Percentiles rank a stretch among this genome's conserved stretches.
Conservation (phyloP, 2,888 invertebrate genomes). For the Mycogona germanica region DNA sequence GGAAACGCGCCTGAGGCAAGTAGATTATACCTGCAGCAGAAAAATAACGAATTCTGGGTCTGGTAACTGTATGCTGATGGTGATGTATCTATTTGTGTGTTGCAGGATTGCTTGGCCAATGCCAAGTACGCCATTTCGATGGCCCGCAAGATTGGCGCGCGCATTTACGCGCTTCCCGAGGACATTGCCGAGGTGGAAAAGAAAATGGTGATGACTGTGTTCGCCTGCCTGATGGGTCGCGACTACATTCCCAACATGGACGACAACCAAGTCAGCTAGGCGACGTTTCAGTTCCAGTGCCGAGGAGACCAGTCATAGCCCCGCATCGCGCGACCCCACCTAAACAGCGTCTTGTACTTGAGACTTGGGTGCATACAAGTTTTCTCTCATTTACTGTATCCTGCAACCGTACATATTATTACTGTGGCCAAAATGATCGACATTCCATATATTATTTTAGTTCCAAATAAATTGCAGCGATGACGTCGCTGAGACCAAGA, state of each 20-base stretch:
- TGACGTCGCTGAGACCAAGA: too few relatives aligned
- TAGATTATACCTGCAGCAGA: too few relatives aligned
- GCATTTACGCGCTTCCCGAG: slow-evolving; percentile 96
- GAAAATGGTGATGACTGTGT: slow-evolving; percentile 99
- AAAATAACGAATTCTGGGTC: not conserved
- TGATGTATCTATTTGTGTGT: too few relatives aligned
- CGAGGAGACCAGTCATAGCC: too few relatives aligned
- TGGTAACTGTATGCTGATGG: not conserved
- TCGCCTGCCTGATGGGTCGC: slow-evolving; percentile 96
- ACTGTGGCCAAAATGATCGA: too few relatives aligned
- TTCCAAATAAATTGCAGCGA: too few relatives aligned
- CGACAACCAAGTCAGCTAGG: slow-evolving; percentile 2
- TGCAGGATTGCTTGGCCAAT: slow-evolving; percentile 84
- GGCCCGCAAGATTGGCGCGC: slow-evolving; percentile 93
- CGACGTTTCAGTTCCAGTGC: not conserved
- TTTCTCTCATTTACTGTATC: too few relatives aligned
- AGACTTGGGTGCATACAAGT: too few relatives aligned
- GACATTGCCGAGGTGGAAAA: slow-evolving; percentile 97
- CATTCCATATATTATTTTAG: too few relatives aligned
- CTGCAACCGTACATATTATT: too few relatives aligned
- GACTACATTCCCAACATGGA: slow-evolving; percentile 89
- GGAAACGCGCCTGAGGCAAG: slow-evolving; percentile 66
- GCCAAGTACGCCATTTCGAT: slow-evolving; percentile 99
- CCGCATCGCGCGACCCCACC: too few relatives aligned
- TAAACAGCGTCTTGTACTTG: too few relatives aligned